Base-by-base conservation (phyloP, 2,113 vertebrate species). In the Forbesichthys agassizii region DNA sequence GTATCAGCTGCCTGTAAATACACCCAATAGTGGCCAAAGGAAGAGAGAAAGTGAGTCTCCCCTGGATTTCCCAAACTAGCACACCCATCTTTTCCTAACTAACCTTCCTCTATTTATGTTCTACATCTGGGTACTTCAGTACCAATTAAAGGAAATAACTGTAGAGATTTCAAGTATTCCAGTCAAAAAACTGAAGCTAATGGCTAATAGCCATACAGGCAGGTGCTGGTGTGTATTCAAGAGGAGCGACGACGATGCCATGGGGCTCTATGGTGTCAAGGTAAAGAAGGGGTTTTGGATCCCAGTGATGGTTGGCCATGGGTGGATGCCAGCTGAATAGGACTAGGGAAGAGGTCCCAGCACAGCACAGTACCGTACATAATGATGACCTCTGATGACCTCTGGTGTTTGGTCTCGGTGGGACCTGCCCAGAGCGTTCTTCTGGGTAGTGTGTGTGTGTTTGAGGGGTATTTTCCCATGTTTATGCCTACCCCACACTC, bases 141-240 rank as follows among this genome's bases (percentile, higher is more conserved):
- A 77, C 85, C 91, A 92, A 93, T 93, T 93, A 93, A 27, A 89
- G 86, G 66, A 88, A 84, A 86, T 92, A 92, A 93, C 93, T 92
- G 90, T 90, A 74, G 83, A 83, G 83, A 85, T 89, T 87, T 89
- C 84, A 84, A 84, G 80, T 87, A 87, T 88, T 89, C 83, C 83
- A 89, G 89, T 88, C 90, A 87, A 91, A 92, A 90, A 88, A 86
- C 83, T 78, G 87, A 81, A 90, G 84, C 80, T 87, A 86, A 87
- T 89, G 85, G 89, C 88, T 93, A 91, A 92, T 91, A 90, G 90
- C 83, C 81, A 27, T 27, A 2, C 72, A 66, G 90, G 89, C 91
- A 92, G 91, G 89, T 93, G 92, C 89, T 85, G 72, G 85, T 89
- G 87, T 93, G 91, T 92, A 92, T 90, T 88, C 87, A 89, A 83